Conservation (phyloP, 2,888 invertebrate species). For the Neoascia interrupta region DNA sequence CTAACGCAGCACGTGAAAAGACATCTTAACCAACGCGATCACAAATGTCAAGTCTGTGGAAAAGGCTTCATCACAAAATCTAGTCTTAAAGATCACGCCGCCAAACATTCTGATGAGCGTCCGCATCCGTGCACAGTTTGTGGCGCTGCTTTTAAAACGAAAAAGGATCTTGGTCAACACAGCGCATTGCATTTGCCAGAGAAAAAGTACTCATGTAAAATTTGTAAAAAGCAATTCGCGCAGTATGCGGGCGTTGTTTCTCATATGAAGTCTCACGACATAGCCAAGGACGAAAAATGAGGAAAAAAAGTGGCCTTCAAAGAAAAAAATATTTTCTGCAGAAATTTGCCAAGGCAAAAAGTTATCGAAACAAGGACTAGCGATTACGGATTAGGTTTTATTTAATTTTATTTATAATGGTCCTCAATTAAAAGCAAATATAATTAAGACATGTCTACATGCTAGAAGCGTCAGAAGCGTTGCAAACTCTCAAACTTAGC, state of each 20-base stretch:
- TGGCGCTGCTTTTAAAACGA: constrained; percentile 45
- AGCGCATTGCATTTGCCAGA: constrained; percentile 32
- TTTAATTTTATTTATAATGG: too few relatives aligned
- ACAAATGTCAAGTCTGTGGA: constrained; percentile 39
- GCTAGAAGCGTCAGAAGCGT: too few relatives aligned
- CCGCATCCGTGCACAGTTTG: constrained; percentile 49
- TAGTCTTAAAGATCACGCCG: constrained; percentile 43
- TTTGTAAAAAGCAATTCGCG: constrained; percentile 43
- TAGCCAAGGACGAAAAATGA: constrained; percentile 17
- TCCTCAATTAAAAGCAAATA: too few relatives aligned
- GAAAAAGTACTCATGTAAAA: constrained; percentile 43
- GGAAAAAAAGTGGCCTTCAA: too few relatives aligned
- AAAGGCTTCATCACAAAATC: constrained; percentile 36
- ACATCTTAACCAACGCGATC: constrained; percentile 45
- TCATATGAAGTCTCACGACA: constrained; percentile 49
- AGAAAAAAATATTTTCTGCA: too few relatives aligned
- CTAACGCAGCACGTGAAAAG: constrained; percentile 46
- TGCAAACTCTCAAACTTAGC: too few relatives aligned
- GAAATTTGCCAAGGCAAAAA: too few relatives aligned
- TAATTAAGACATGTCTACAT: too few relatives aligned
- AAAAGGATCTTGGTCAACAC: constrained; percentile 36
- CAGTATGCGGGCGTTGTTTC: constrained; percentile 47
- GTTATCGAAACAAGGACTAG: too few relatives aligned
- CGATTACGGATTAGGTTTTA: too few relatives aligned
- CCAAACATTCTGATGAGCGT: constrained; percentile 43